A percentile compares a stretch with the other conserved stretches of the same genome.
phyloP scores from a whole-genome alignment of 2,113 vertebrate species.

The Cyprinus carpio region DNA sequence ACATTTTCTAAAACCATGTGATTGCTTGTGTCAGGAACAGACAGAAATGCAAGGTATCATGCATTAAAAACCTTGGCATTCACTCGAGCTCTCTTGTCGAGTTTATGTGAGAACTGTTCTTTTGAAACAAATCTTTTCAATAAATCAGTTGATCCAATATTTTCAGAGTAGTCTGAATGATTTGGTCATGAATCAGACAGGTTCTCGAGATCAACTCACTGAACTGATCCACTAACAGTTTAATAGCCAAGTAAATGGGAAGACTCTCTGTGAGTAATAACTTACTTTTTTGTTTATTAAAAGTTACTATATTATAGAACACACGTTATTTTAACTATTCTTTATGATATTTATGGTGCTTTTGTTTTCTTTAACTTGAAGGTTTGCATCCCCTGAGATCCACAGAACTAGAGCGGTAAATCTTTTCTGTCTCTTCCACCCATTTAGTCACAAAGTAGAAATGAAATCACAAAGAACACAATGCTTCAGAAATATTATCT shows the following conservation, averaged over 20 bases:
- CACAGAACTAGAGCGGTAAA: background rate
- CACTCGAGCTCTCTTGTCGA: background rate
- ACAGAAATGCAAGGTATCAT: background rate
- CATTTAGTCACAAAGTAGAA: constrained; percentile 18
- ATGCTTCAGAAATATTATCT: constrained; percentile 18
- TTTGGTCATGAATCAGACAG: background rate
- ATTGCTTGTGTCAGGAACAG: background rate
- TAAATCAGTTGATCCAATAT: background rate
- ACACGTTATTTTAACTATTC: background rate
- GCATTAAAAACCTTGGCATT: background rate
- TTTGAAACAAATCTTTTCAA: background rate
- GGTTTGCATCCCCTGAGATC: background rate
- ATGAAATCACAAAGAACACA: constrained; percentile 1
- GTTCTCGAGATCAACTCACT: background rate
- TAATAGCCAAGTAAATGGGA: background rate
- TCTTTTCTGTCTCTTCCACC: background rate
- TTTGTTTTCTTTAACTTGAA: background rate
- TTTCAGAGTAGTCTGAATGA: background rate
- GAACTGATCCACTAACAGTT: background rate
- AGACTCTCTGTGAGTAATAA: background rate
- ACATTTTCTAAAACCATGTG: background rate
- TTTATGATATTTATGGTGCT: background rate
- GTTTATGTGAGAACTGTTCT: background rate
- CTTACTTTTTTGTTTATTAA: background rate
- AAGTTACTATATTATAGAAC: background rate